Evolutionary conservation across 2,113 vertebrate genomes (phyloP).

Genomic region (Tetrao urogallus): DNA sequence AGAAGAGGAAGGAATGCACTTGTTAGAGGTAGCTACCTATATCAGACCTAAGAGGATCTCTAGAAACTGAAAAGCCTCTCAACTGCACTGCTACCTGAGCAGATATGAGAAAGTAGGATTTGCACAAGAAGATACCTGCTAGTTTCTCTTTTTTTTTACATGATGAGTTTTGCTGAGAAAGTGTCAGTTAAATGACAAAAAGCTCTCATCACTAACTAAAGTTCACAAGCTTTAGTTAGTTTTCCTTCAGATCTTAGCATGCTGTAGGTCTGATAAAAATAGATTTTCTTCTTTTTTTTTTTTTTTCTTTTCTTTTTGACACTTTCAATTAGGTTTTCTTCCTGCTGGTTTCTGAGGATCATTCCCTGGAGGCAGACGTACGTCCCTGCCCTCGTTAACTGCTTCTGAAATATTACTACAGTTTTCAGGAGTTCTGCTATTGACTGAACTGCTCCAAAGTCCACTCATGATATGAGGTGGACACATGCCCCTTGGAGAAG

Average conservation of each 20-base stretch:
- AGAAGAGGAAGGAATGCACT: background rate
- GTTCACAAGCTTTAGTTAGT: background rate
- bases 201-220: background rate
- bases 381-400: slow-evolving; percentile 36
- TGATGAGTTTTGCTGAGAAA: background rate
- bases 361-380: background rate
- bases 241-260: slow-evolving; percentile 3
- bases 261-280: background rate
- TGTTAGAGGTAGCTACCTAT: background rate
- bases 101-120: background rate
- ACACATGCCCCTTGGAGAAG: background rate
- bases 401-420: slow-evolving; percentile 40
- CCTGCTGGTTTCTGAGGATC: slow-evolving; percentile 27
- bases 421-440: background rate
- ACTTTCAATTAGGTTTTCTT: slow-evolving; percentile 54
- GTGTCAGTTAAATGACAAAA: slow-evolving; percentile 2
- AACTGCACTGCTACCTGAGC: background rate
- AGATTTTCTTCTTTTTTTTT: background rate
- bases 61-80: background rate
- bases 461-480: background rate
- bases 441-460: background rate
- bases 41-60: background rate
- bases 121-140: background rate
- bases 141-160: background rate
- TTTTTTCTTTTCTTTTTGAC: background rate